Conservation (phyloP, 2,797 vertebrate species). For the Aplochiton taeniatus region DNA sequence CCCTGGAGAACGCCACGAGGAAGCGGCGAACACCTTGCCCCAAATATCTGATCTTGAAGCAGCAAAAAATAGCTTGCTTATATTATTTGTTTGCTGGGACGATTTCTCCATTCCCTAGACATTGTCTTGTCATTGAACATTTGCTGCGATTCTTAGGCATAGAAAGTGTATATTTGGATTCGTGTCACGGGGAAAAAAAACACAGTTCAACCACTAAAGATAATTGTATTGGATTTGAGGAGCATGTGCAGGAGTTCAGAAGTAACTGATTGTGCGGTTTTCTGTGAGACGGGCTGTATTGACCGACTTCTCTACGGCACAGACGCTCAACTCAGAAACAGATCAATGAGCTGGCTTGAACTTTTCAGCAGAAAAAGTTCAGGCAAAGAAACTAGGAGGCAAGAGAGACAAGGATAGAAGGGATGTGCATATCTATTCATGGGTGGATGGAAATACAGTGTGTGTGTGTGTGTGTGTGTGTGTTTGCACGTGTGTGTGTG, state of each 20-base stretch:
- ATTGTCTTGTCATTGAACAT: conserved; percentile 71
- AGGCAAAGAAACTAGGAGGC: not conserved
- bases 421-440: too few species aligned
- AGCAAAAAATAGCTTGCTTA: conserved; percentile 75
- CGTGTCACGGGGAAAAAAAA: conserved; percentile 54
- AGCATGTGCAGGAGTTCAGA: conserved; percentile 52
- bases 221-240: conserved; percentile 74
- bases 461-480: not conserved
- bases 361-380: conserved; percentile 1
- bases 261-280: conserved; percentile 53
- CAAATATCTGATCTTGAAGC: conserved; percentile 77
- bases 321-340: conserved; percentile 28
- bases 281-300: conserved; percentile 35
- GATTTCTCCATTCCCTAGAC: conserved; percentile 66
- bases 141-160: conserved; percentile 52
- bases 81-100: conserved; percentile 77
- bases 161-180: conserved; percentile 58
- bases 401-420: not conserved
- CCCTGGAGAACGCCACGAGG: conserved; percentile 72
- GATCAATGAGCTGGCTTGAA: conserved; percentile 39
- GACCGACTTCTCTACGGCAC: conserved; percentile 29
- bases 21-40: conserved; percentile 78
- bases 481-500: not conserved
- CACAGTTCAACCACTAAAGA: conserved; percentile 64
- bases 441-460: not conserved